phyloP scores from a whole-genome alignment of 1,140 invertebrate species.

The Halyomorpha halys region DNA sequence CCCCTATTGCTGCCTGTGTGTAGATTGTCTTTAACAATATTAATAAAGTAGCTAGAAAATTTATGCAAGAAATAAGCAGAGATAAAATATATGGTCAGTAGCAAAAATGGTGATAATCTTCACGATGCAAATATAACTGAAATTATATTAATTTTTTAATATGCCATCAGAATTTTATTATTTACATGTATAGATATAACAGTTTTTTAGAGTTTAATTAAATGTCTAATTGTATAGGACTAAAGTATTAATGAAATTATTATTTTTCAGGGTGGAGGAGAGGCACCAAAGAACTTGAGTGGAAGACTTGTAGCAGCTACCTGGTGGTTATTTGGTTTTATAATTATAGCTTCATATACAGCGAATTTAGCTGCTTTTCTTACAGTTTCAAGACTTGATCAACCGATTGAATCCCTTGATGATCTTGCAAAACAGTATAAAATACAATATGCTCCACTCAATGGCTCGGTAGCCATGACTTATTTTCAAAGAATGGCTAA shows the following conservation, averaged over 20 bases:
- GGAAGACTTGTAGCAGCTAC: conserved; percentile 86
- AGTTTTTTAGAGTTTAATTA: no score
- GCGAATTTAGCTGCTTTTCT: conserved; percentile 92
- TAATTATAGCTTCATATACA: conserved; percentile 96
- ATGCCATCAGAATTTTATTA: no score
- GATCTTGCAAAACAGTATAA: conserved; percentile 91
- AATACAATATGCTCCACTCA: conserved; percentile 82
- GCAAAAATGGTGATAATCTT: no score
- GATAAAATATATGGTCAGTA: no score
- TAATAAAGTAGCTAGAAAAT: no score
- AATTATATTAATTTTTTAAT: no score
- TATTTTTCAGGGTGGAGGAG: conserved; percentile 63
- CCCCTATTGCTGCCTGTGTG: no score
- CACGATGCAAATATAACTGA: no score
- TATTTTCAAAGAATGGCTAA: conserved; percentile 94
- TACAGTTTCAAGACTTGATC: conserved; percentile 84
- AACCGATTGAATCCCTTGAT: conserved; percentile 83
- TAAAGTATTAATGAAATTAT: neutral
- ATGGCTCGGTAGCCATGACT: conserved; percentile 74
- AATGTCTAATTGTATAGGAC: no score
- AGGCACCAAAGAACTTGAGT: conserved; percentile 90
- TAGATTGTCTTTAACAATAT: no score
- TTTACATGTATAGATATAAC: no score
- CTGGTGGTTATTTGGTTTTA: conserved; percentile 97
- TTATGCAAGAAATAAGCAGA: no score